A percentile compares a stretch with the other conserved stretches of the same genome.
phyloP scores from a whole-genome alignment of 2,888 invertebrate genomes.

The Octonoba sinensis region DNA sequence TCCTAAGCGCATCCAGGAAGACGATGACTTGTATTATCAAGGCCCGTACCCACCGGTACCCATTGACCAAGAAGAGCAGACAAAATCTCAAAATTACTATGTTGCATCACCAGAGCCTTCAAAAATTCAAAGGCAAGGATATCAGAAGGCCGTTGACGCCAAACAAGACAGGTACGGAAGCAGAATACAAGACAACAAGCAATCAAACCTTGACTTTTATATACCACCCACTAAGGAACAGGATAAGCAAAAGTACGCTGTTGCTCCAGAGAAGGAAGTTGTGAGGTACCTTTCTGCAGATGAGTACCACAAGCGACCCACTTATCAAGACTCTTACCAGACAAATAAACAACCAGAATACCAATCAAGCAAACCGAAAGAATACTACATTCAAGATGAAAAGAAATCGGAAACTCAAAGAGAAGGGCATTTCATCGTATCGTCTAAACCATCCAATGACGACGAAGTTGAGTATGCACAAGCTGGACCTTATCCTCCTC shows the following conservation, averaged over 20 bases:
- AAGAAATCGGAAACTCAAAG: conserved; percentile 35
- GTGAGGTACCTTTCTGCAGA: conserved; percentile 35
- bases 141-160: conserved; percentile 26
- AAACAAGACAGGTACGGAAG: conserved; percentile 27
- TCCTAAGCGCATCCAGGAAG: conserved; percentile 22
- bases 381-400: conserved; percentile 12
- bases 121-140: conserved; percentile 7
- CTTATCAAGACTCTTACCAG: conserved; percentile 21
- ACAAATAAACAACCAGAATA: conserved; percentile 1
- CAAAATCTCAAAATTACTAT: conserved; percentile 37
- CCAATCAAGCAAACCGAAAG: conserved; percentile 4
- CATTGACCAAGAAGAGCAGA: conserved; percentile 41
- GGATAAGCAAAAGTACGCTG: conserved; percentile 16
- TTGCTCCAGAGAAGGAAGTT: conserved; percentile 26
- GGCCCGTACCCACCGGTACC: conserved; percentile 55
- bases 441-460: conserved; percentile 27
- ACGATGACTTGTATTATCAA: conserved; percentile 31
- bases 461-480: conserved; percentile 25
- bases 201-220: conserved; percentile 29
- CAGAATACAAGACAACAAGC: conserved; percentile 26
- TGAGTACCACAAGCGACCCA: conserved; percentile 46
- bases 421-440: conserved; percentile 45
- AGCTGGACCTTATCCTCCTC: conserved; percentile 46
- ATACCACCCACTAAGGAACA: conserved; percentile 30
- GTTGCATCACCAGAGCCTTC: conserved; percentile 2